Evolutionary conservation across 2,797 vertebrate species (phyloP).

Genomic region (Gouania willdenowi): DNA sequence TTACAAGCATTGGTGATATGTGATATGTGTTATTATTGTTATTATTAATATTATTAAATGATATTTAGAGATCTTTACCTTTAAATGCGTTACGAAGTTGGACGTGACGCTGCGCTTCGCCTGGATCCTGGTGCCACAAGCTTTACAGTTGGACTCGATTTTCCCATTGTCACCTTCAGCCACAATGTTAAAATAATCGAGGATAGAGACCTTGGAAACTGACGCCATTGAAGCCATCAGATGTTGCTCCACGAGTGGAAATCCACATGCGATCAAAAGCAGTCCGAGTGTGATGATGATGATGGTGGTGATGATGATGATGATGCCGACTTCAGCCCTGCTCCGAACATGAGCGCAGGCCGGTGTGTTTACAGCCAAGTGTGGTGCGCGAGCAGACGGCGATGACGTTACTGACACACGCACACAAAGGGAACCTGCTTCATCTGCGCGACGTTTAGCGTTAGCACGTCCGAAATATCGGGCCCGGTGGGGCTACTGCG

Average conservation of each 20-base stretch:
- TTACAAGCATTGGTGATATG: no score
- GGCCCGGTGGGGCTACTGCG: constrained; percentile 29
- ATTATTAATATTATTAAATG: no score
- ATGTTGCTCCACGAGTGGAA: constrained; percentile 39
- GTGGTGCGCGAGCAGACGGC: constrained; percentile 20
- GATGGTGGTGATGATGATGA: no score
- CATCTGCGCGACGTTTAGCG: constrained; percentile 21
- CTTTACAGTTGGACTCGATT: constrained; percentile 83
- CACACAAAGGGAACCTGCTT: constrained; percentile 40
- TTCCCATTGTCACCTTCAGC: constrained; percentile 84
- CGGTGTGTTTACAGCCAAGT: constrained; percentile 55
- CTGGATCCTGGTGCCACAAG: constrained; percentile 81
- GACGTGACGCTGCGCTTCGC: constrained; percentile 82
- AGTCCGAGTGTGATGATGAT: no score
- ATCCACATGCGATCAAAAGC: constrained; percentile 54
- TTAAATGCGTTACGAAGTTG: constrained; percentile 84
- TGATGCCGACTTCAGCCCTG: constrained; percentile 35
- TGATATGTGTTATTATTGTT: no score
- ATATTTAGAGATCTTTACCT: constrained; percentile 70
- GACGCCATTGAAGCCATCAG: constrained; percentile 74
- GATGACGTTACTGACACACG: constrained; percentile 22
- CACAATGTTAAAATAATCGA: constrained; percentile 84
- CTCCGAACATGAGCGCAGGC: constrained; percentile 52
- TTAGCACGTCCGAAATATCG: constrained; percentile 28
- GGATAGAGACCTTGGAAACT: constrained; percentile 78